phyloP scores from a whole-genome alignment of 2,113 vertebrate genomes.

The Mohoua ochrocephala region DNA sequence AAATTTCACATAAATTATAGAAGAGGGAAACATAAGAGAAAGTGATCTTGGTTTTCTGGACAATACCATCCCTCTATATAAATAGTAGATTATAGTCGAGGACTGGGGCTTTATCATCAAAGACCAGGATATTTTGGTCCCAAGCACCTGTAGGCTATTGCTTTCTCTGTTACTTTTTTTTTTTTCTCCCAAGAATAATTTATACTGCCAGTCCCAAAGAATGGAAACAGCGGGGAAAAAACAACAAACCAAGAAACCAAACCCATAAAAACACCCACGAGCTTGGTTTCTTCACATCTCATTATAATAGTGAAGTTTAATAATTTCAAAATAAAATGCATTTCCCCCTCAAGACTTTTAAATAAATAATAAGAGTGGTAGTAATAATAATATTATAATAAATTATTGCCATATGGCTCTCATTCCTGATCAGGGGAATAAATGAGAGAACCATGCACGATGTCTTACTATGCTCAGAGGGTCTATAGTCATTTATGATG shows the following conservation, averaged over 20 bases:
- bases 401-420: not conserved
- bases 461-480: not conserved
- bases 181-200: not conserved
- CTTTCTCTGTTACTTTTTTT: not conserved
- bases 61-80: not conserved
- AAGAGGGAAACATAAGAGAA: not conserved
- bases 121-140: not conserved
- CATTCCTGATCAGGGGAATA: not conserved
- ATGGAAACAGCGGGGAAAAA: rapidly evolving
- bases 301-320: not conserved
- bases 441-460: not conserved
- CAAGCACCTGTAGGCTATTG: not conserved
- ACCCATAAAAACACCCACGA: not conserved
- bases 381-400: not conserved
- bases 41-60: not conserved
- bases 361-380: not conserved
- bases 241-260: not conserved
- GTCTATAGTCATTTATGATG: not conserved
- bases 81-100: not conserved
- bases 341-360: not conserved
- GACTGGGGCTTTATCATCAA: not conserved
- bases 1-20: not conserved
- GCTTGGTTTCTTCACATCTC: not conserved
- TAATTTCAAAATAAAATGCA: slow-evolving; percentile 3
- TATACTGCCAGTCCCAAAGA: not conserved